These are phyloP conservation scores for Aproaerema taeniolella DNA, from an alignment of 2,888 invertebrate species.

Conservation along the genomic window DNA sequence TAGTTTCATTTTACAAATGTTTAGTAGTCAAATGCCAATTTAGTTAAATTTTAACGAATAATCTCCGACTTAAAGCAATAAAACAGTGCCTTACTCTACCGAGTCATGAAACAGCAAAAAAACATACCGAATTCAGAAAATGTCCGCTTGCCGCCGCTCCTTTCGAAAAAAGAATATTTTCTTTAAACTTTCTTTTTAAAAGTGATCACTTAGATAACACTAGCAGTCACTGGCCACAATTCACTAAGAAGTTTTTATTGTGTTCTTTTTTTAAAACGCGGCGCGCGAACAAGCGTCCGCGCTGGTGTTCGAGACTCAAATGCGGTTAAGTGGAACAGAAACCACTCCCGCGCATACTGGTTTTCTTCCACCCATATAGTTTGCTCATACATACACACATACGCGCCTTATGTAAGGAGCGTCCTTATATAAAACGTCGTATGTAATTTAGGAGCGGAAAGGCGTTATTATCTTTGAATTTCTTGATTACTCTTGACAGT, in stretches of 20 bases:
- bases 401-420: slow-evolving; percentile 41
- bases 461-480: slow-evolving; percentile 44
- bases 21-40: too few species aligned
- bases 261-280: slow-evolving; percentile 18
- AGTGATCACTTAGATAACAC: slow-evolving; percentile 20
- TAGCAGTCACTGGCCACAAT: slow-evolving; percentile 23
- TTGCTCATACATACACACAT: slow-evolving; percentile 31
- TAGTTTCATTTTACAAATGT: too few species aligned
- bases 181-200: slow-evolving; percentile 20
- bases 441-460: slow-evolving; percentile 60
- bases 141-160: slow-evolving; percentile 15
- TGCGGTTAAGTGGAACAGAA: slow-evolving; percentile 71
- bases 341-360: slow-evolving; percentile 58
- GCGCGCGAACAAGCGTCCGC: slow-evolving; percentile 43
- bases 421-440: slow-evolving; percentile 54
- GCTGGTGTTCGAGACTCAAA: slow-evolving; percentile 50
- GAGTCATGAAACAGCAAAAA: too few species aligned
- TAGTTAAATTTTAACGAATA: too few species aligned
- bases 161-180: slow-evolving; percentile 9
- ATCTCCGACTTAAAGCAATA: too few species aligned
- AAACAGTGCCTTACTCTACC: too few species aligned
- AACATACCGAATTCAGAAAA: slow-evolving; percentile 26
- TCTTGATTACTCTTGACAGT: slow-evolving; percentile 38
- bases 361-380: slow-evolving; percentile 24
- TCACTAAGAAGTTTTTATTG: slow-evolving; percentile 16